phyloP scores from a whole-genome alignment of 2,113 vertebrate species.

The Emydura subglobosa region DNA sequence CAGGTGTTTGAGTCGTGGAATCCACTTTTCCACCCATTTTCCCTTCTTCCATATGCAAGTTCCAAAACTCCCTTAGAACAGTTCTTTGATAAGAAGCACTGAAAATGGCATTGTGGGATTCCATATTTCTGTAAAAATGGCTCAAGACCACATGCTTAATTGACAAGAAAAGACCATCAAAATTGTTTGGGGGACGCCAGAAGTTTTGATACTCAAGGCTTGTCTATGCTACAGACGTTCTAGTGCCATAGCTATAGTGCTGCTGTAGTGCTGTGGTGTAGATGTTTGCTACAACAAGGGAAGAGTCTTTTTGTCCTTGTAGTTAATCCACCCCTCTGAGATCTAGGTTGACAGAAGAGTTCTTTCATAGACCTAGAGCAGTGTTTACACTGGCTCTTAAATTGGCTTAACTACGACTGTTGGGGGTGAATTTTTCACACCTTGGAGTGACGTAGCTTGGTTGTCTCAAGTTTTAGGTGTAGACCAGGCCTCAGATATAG shows the following conservation, averaged over 20 bases:
- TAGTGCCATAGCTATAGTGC: background rate
- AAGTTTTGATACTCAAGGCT: background rate
- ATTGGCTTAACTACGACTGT: background rate
- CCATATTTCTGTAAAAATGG: background rate
- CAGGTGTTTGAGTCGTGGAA: fast-evolving
- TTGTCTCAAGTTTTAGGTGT: background rate
- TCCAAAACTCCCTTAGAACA: background rate
- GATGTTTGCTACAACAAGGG: background rate
- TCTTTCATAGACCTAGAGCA: background rate
- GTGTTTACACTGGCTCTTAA: background rate
- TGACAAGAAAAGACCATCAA: background rate
- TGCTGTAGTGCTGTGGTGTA: background rate
- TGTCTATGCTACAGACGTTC: background rate
- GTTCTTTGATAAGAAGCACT: background rate
- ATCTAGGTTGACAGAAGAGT: background rate
- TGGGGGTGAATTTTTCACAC: background rate
- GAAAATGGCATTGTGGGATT: background rate
- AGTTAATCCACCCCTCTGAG: background rate
- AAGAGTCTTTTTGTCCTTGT: background rate
- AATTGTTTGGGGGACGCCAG: background rate
- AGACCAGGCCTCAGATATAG: background rate
- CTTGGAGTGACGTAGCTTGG: background rate
- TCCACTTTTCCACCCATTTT: background rate
- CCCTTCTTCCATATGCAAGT: background rate
- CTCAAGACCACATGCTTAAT: background rate